Base-by-base conservation (phyloP, 2,888 invertebrate species). In the Cheilosia variabilis region DNA sequence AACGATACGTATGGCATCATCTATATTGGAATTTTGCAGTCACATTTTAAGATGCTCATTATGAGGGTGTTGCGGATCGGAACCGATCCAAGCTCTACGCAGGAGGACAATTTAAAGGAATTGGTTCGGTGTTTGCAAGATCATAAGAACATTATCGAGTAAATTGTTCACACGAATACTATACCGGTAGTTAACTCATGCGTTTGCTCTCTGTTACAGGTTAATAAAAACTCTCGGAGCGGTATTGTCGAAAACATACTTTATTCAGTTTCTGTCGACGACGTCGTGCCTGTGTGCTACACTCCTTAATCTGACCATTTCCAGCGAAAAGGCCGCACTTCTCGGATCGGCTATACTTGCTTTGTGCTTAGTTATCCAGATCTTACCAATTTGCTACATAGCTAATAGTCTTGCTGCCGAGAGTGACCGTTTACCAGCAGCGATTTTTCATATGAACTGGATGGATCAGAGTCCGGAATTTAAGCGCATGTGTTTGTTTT, bases 401-500 rank as follows among this genome's bases (percentile, higher is more conserved):
- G 89, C 89, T 37, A 90, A 88, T 15, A 87, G 83, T 57, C 72
- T 90, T 7, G 80, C 87, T 9, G 88, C 88, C 5, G 90, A 90
- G 50, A 87, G 89, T 17, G 69, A 86, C n/a, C 71, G 82, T 3
- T 71, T 90, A 27, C 83, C 89, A 1, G 82, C 88, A 76, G 89
- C 90, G 0, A 87, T 90, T 0, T 90, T 90, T 41, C 88, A 90
- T 45, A 89, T 89, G 4, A 88, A 89, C 15, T 90, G 90, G 90
- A 89, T 89, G 10, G 80, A 81, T 15, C 89, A 87, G 27, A 81
- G 88, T 15, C 63, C 58, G n/a, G 87, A 87, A 1, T 90, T 90
- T 37, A 88, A 88, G n/a, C 88, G 83, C 10, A 84, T 88, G 1
- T 22, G 88, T 1, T 17, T 86, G 5, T 88, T 88, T 50, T 90